Base-by-base conservation (phyloP, 2,113 vertebrate species). In the Macrotis lagotis region DNA sequence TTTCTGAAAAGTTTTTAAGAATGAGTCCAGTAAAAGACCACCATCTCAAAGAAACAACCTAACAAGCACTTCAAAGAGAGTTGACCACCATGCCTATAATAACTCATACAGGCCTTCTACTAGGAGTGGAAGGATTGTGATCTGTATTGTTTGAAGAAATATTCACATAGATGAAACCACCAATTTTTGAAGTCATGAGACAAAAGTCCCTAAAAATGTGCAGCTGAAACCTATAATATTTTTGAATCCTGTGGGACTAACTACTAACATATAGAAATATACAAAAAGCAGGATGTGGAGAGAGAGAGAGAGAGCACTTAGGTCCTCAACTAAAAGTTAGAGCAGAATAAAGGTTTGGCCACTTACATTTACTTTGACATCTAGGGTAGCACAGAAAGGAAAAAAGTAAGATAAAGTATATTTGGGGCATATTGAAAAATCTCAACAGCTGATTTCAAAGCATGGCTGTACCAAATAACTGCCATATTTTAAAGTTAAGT, bases 391-490 rank as follows among this genome's bases (percentile, higher is more conserved):
- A 9, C 51, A 90, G 31, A 48, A 94, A 93, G 52, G 25, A 92
- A 94, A 94, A 94, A 25, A 37, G 47, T 89, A 93, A 92, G 31
- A 93, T 22, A 90, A 31, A 96, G 83, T 10, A 94, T 8, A 53
- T 14, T 92, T 95, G 37, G 31, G 55, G 92, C 48, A 90, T 0
- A 51, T 22, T 94, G 37, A 91, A 92, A 96, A 96, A 98, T 83
- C 93, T 96, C 0, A 97, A 97, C 47, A 92, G 25, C 37, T 66
- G 50, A 9, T 44, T 93, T 50, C 12, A 94, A 49, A 9, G 92
- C 0, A 28, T 31, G 8, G 14, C 49, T 14, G 53, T 24, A 92
- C 44, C 92, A 95, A 96, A 94, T 10, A 88, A 53, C 94, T 37
- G 25, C 48, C 25, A 37, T 44, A 90, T 55, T 91, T 91, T 55